These are phyloP conservation scores for Pelecanoides urinatrix DNA, from an alignment of 2,113 vertebrate species.

Conservation along the genomic window DNA sequence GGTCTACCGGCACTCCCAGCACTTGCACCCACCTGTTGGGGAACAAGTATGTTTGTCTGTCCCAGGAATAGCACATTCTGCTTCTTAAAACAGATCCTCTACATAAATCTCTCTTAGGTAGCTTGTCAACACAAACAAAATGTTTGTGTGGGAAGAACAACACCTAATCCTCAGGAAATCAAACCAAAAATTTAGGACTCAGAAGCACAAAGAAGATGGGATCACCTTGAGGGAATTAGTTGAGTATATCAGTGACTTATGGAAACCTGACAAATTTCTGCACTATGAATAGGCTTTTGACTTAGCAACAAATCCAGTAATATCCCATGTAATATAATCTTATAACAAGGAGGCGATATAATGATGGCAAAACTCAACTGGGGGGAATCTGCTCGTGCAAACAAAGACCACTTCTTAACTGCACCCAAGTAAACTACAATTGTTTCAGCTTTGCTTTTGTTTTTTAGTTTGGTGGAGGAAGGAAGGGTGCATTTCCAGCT, in stretches of 20 bases:
- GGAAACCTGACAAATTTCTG: neutral
- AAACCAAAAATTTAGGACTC: neutral
- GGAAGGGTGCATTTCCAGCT: neutral
- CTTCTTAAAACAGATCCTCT: neutral
- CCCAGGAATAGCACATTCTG: neutral
- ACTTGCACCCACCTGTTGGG: neutral
- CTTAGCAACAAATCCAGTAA: neutral
- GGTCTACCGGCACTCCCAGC: neutral
- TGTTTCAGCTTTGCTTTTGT: neutral
- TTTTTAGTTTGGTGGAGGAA: neutral
- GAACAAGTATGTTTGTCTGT: neutral
- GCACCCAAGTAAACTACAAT: neutral
- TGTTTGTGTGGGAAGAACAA: neutral
- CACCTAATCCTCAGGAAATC: neutral
- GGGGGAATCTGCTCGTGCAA: neutral
- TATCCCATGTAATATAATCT: neutral
- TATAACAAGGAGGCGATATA: fast-evolving
- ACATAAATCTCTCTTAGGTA: neutral
- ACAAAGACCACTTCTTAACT: neutral
- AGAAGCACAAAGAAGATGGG: neutral
- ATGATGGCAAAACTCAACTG: neutral
- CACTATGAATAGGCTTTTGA: neutral
- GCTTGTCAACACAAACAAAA: neutral
- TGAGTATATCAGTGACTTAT: neutral
- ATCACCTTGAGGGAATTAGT: neutral